Evolutionary conservation across 2,113 vertebrate species (phyloP), one percentile per base, ranked within the genome.

Genomic region (Dipodomys ordii): DNA sequence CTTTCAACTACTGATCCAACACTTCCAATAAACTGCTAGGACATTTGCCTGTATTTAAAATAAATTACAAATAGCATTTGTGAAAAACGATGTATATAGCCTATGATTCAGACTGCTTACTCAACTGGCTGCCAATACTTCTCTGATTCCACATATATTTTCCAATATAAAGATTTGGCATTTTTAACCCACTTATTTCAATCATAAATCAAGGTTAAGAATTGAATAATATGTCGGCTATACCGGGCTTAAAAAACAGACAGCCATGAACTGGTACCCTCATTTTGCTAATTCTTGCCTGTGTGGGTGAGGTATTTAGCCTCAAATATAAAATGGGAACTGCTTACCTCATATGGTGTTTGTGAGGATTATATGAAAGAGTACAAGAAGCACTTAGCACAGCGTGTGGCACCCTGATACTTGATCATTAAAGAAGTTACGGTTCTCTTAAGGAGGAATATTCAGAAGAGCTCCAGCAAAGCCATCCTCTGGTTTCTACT

Each of bases 1-100:
- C 73, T 93, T 91, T 72, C 86, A 90, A 83, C 65, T 53, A 82
- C 32, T 78, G 60, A 88, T 65, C 13, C 82, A 90, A 92, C 71
- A 80, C 65, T 94, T 82, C 62, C 76, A 92, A 90, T 86, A 86
- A 93, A 93, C 44, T 79, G 64, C 71, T 90, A 71, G 71, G 76
- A 76, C 65, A 90, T 91, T 91, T 72, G 49, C 80, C 72, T 72
- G 32, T 62, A 86, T 79, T 88, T 94, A 85, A 93, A 81, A 91
- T 28, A 78, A 81, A 81, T 77, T 19, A 73, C 68, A 83, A 68
- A 90, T 27, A 65, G 13, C 27, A 86, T 91, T 90, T 87, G 65
- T 91, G 86, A 86, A 92, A 35, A 85, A 67, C 78, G 88, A 46
- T 60, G 12, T 39, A 85, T 73, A 83, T 27, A 86, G 69, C 10